Percentiles rank a stretch among this genome's conserved stretches.
These are phyloP conservation scores for Varanus salvator DNA, from an alignment of 2,113 vertebrate genomes.

Conservation along the genomic window DNA sequence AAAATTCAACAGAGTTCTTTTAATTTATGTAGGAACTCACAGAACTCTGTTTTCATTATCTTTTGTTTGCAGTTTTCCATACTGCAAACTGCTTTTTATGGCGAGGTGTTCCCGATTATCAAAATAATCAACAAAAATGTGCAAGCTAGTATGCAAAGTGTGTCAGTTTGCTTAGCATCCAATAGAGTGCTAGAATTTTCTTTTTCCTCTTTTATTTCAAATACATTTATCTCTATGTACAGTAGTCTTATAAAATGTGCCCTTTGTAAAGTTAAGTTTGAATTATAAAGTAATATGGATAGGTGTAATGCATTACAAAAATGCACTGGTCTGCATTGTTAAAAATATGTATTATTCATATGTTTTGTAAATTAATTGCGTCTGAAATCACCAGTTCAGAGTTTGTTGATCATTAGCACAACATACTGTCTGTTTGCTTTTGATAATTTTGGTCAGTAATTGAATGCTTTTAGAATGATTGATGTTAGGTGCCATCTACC, in stretches of 20 bases:
- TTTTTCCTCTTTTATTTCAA: constrained; percentile 36
- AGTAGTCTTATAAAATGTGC: constrained; percentile 51
- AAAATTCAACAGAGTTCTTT: constrained; percentile 16
- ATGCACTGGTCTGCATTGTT: neutral
- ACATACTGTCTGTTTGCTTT: constrained; percentile 45
- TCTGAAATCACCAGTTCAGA: constrained; percentile 45
- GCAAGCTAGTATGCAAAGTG: constrained; percentile 34
- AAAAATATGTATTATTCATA: constrained; percentile 53
- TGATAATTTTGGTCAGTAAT: constrained; percentile 64
- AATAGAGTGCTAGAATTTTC: neutral
- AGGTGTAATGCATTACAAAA: neutral
- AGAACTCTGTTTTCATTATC: constrained; percentile 55
- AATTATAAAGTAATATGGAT: constrained; percentile 40
- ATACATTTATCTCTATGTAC: constrained; percentile 34
- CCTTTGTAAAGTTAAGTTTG: constrained; percentile 60
- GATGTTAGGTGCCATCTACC: constrained; percentile 59
- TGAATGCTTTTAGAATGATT: constrained; percentile 75
- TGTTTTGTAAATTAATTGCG: constrained; percentile 52
- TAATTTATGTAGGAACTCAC: neutral
- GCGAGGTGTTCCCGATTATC: constrained; percentile 68
- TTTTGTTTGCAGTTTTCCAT: constrained; percentile 42
- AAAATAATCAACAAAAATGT: constrained; percentile 58
- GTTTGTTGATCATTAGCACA: constrained; percentile 53
- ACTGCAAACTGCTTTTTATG: constrained; percentile 25
- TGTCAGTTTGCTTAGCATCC: constrained; percentile 17